Base-by-base conservation (phyloP, 2,888 invertebrate species). In the Chirona hameri region DNA sequence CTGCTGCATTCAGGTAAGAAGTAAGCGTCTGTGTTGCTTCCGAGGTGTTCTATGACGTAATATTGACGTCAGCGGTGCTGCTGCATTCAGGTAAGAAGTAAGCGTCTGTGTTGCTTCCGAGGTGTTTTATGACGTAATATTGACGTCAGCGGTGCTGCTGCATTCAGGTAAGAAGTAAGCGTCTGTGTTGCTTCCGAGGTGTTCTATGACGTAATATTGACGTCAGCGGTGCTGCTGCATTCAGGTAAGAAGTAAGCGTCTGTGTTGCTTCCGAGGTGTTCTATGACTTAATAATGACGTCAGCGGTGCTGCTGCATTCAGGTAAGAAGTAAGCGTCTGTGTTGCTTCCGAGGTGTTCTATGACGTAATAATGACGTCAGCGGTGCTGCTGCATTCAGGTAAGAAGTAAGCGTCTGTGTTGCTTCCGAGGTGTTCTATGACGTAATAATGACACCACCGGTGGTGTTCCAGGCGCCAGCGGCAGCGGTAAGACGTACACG, bases 401-500 rank as follows among this genome's bases (percentile, higher is more conserved):
- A 39, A 39, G 4, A 39, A 7, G 39, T 7, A 39, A 39, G 39
- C 39, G 39, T 39, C 39, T 39, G 39, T 39, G 39, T 7, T 5
- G 39, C 39, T 39, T 39, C 39, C 39, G 7, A 39, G 39, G 39
- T 5, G 2, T 39, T 39, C 39, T 18, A 95, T 91, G 89, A 82
- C 82, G 52, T 52, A 12, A 52, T 18, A 12, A 1, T 52, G 14
- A 52, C 52, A 12, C 10, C 52, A 52, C 52, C 12, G 52, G 15
- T 52, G 5, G 7, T 10, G 12, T 48, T 86, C 86, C 89, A 92
- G 95, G 95, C 81, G 93, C 94, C 83, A 95, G 95, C 85, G 98
- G 97, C 39, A 95, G 96, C 31, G 97, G 98, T 48, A 98, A 98
- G 90, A 97, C 97, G 83, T 94, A 95, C 88, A 94, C 95, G 84